Evolutionary conservation across 2,113 vertebrate species (phyloP).

Genomic region (Catharus bicknelli): DNA sequence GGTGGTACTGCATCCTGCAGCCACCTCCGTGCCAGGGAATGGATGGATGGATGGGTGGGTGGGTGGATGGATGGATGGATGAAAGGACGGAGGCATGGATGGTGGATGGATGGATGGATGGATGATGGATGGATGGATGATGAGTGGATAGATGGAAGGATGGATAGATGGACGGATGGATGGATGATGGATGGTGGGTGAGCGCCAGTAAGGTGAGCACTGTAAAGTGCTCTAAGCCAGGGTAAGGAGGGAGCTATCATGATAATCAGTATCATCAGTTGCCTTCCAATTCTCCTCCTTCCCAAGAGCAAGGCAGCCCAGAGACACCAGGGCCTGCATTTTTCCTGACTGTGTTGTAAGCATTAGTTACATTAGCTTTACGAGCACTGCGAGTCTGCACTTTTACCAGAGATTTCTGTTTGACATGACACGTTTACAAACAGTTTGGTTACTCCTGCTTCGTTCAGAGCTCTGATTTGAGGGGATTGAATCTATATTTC

Average conservation of each 20-base stretch:
- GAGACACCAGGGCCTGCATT: not conserved
- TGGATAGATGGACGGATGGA: no score
- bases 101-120: no score
- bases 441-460: conserved; percentile 9
- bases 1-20: not conserved
- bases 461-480: not conserved
- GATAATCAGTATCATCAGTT: not conserved
- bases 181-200: no score
- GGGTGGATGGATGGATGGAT: no score
- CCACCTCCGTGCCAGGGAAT: no score
- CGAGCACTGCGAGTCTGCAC: not conserved
- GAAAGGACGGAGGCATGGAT: no score
- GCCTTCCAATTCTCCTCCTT: not conserved
- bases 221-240: not conserved
- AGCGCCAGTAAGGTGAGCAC: no score
- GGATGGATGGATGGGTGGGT: no score
- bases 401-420: not conserved
- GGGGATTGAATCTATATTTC: conserved; percentile 8
- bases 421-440: not conserved
- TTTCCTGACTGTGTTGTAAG: not conserved
- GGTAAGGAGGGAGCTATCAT: not conserved
- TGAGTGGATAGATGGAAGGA: no score
- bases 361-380: not conserved
- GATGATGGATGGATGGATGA: no score
- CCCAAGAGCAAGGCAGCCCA: not conserved